phyloP scores from a whole-genome alignment of 2,797 vertebrate genomes.

The Gambusia yucatana region DNA sequence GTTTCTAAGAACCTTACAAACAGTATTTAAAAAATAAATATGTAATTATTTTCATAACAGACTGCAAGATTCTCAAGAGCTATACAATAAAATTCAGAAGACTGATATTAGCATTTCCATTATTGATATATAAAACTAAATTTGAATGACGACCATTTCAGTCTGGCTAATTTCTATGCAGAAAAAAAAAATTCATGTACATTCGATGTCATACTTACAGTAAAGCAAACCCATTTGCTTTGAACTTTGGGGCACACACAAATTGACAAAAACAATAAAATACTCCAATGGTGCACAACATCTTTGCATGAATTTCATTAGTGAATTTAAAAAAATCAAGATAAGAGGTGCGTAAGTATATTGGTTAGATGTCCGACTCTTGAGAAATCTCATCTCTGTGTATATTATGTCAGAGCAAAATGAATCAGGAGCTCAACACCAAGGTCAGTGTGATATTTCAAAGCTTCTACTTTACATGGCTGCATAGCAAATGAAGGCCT shows the following conservation, averaged over 20 bases:
- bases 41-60: not conserved
- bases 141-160: not conserved
- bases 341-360: slow-evolving; percentile 38
- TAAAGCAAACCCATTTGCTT: not conserved
- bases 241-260: not conserved
- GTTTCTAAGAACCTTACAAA: slow-evolving; percentile 2
- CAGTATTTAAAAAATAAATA: not conserved
- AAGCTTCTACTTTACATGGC: slow-evolving; percentile 82
- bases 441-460: slow-evolving; percentile 82
- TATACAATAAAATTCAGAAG: not conserved
- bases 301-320: slow-evolving; percentile 20
- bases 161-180: not conserved
- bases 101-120: not conserved
- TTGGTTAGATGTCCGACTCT: slow-evolving; percentile 39
- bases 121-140: not conserved
- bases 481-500: slow-evolving; percentile 83
- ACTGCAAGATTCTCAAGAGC: not conserved
- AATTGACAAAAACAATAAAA: not conserved
- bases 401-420: slow-evolving; percentile 64
- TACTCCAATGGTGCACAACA: not conserved
- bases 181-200: not conserved
- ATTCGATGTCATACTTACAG: not conserved
- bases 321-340: slow-evolving; percentile 31
- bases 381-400: slow-evolving; percentile 60
- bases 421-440: slow-evolving; percentile 71